Percentiles rank a stretch among this genome's conserved stretches.
phyloP scores from a whole-genome alignment of 1,140 invertebrate genomes.

The Eulimnadia texana region DNA sequence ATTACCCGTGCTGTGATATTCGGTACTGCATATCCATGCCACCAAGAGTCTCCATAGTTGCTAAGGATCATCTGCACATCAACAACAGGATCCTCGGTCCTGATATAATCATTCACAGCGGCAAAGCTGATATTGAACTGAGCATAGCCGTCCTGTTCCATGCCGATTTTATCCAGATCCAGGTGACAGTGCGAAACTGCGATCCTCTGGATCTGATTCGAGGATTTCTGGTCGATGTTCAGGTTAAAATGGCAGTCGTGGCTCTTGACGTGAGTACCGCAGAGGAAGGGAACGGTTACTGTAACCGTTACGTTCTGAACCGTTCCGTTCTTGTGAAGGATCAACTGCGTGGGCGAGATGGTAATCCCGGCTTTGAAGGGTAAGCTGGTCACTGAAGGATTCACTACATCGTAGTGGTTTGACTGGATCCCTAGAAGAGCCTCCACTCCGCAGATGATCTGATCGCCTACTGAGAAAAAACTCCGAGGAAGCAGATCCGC shows the following conservation, averaged over 20 bases:
- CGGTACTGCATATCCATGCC: constrained; percentile 10
- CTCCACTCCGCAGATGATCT: constrained; percentile 17
- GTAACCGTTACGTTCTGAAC: neutral
- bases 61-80: neutral
- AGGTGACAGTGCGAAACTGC: constrained; percentile 2
- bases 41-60: constrained; percentile 12
- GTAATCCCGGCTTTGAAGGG: constrained; percentile 8
- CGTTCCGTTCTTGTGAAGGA: constrained; percentile 3
- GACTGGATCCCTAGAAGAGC: neutral
- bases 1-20: constrained; percentile 12
- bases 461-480: no score
- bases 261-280: neutral
- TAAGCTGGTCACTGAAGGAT: constrained; percentile 15
- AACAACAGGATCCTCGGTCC: no score
- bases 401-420: neutral
- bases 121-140: no score
- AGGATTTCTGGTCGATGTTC: neutral
- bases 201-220: neutral
- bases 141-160: no score
- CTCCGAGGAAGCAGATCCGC: no score
- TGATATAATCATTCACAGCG: no score
- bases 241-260: constrained; percentile 11
- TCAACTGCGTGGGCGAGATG: constrained; percentile 2
- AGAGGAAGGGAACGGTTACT: constrained; percentile 2
- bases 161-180: no score